Conservation (phyloP, 2,797 vertebrate genomes). For the Eptatretus atami region DNA sequence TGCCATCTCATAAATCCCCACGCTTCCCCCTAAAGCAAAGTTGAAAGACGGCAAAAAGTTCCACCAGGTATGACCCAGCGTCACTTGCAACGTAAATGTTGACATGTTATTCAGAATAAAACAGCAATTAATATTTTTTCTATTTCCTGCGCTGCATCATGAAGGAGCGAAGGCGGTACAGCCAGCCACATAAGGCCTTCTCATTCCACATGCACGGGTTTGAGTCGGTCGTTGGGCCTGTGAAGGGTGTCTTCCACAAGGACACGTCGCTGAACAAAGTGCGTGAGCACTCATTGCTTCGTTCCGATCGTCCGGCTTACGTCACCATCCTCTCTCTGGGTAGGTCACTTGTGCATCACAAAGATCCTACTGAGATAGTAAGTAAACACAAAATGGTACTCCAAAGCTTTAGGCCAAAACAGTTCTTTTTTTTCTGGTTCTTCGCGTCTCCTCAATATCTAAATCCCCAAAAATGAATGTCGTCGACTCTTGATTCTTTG, state of each 20-base stretch:
- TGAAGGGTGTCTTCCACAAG: conserved; percentile 93
- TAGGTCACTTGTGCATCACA: conserved; percentile 14
- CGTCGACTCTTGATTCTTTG: too few species aligned
- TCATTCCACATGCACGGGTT: conserved; percentile 93
- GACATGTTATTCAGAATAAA: too few species aligned
- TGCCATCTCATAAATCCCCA: too few species aligned
- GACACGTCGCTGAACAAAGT: conserved; percentile 95
- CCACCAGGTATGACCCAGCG: too few species aligned
- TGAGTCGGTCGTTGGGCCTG: conserved; percentile 74
- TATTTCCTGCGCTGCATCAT: conserved; percentile 5
- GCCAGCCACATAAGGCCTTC: conserved; percentile 88
- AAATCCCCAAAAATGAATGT: not conserved
- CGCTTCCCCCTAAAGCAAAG: too few species aligned
- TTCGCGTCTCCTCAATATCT: too few species aligned
- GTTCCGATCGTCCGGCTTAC: conserved; percentile 68
- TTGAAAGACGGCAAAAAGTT: too few species aligned
- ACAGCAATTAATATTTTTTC: too few species aligned
- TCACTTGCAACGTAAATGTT: too few species aligned
- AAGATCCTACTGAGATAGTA: too few species aligned
- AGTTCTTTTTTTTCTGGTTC: not conserved
- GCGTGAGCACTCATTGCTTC: conserved; percentile 73
- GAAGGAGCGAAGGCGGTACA: conserved; percentile 83
- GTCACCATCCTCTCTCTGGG: conserved; percentile 90
- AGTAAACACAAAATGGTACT: too few species aligned
- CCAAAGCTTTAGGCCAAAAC: not conserved